phyloP scores from a whole-genome alignment of 1,140 invertebrate species.

The Battus philenor region DNA sequence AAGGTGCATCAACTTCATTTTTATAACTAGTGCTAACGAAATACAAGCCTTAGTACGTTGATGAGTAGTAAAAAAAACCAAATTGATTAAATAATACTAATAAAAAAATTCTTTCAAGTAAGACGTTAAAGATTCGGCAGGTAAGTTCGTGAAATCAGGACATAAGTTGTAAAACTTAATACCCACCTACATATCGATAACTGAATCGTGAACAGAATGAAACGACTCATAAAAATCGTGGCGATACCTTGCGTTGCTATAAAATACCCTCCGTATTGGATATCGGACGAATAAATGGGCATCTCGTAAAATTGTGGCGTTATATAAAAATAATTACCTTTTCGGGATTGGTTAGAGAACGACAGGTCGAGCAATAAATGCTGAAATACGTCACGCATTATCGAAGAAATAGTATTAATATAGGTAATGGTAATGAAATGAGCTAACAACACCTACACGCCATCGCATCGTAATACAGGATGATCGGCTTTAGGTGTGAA shows the following conservation, averaged over 20 bases:
- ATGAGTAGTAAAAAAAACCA: no score
- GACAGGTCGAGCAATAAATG: slow-evolving; percentile 15
- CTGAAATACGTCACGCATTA: slow-evolving; percentile 22
- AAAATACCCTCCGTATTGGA: slow-evolving; percentile 43
- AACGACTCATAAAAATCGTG: slow-evolving; percentile 39
- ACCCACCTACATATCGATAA: slow-evolving; percentile 43
- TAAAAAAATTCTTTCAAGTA: no score
- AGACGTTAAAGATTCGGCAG: slow-evolving; percentile 19
- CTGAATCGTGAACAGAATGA: slow-evolving; percentile 31
- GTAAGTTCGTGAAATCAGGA: slow-evolving; percentile 31
- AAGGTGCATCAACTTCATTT: no score
- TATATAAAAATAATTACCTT: slow-evolving; percentile 44
- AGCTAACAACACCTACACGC: no score
- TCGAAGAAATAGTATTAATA: no score
- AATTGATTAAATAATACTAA: no score
- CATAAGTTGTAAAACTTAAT: slow-evolving; percentile 41
- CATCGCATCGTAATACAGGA: no score
- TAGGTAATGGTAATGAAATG: no score
- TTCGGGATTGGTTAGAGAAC: slow-evolving; percentile 17
- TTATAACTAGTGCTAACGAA: no score
- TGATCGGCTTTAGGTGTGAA: no score
- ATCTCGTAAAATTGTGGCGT: slow-evolving; percentile 38
- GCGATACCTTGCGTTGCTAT: slow-evolving; percentile 37
- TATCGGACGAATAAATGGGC: slow-evolving; percentile 42
- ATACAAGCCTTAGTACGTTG: no score